Evolutionary conservation across 1,140 invertebrate species (phyloP), one percentile per base, ranked within the genome.

Genomic region (Cherax quadricarinatus): DNA sequence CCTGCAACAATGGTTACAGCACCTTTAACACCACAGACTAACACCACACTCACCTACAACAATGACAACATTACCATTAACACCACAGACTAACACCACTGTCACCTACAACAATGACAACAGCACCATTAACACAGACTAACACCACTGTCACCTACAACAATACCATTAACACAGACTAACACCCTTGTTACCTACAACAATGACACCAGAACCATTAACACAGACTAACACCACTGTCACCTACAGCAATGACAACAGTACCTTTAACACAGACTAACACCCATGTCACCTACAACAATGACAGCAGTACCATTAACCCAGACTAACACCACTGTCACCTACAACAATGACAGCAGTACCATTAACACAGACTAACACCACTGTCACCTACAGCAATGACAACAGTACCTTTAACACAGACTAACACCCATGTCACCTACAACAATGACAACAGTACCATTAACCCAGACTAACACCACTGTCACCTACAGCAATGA

Each of bases 321-420:
- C 4, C 49, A 51, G 9, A 48, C 10, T 7, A 21, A 81, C 49
- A 81, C 49, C 21, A 18, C 53, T 57, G 12, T 57, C 53, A 57
- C 3, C 53, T 9, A 57, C 53, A 57, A 57, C 53, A 57, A 7
- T 57, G 53, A 41, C 53, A 57, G 4, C 53, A 57, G 0, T 9
- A 57, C 53, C 53, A 57, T 14, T 14, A 57, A 57, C 10, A 81
- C 49, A 51, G 9, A 48, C n/a, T n/a, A n/a, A n/a, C 62, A 90
- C 70, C 62, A 90, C 88, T 48, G 24, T 75, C 10, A 90, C 82
- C 88, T 90, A 53, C 5, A 81, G 0, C 53, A 57, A 41, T 41
- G 30, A 2, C 2, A 0, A 41, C 30, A 41, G 30, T 41, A 41
- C 30, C 30, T 41, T 10, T 41, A 51, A 51, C 48, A 66, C 62